phyloP scores from a whole-genome alignment of 2,888 invertebrate species.

The Crossocerus cetratus region DNA sequence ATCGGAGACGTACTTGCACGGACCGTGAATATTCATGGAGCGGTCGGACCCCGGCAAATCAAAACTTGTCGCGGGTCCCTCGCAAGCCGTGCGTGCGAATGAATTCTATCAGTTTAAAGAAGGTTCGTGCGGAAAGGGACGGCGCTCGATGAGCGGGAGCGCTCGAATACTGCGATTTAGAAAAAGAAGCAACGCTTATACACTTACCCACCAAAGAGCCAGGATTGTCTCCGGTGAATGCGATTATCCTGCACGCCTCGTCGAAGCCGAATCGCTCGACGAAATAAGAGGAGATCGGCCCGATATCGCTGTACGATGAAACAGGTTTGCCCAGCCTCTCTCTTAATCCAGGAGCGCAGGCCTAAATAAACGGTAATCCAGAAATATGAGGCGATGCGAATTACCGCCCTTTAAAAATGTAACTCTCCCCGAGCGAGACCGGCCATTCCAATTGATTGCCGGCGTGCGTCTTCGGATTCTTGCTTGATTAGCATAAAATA shows the following conservation, averaged over 20 bases:
- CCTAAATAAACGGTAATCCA: constrained; percentile 76
- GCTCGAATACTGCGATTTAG: too few species aligned
- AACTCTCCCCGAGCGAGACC: background rate
- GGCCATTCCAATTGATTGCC: too few species aligned
- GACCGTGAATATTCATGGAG: constrained; percentile 32
- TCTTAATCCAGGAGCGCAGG: constrained; percentile 86
- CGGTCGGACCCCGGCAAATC: background rate
- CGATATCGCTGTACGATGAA: constrained; percentile 84
- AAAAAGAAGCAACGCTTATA: background rate
- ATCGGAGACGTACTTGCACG: constrained; percentile 8
- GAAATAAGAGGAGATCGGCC: constrained; percentile 87
- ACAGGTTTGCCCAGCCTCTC: constrained; percentile 87
- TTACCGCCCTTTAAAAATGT: constrained; percentile 3
- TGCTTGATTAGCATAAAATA: background rate
- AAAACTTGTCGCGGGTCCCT: constrained; percentile 10
- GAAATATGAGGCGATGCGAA: constrained; percentile 7
- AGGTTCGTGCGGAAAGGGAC: constrained; percentile 1
- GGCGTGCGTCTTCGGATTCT: too few species aligned
- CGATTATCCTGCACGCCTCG: constrained; percentile 87
- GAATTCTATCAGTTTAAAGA: constrained; percentile 6
- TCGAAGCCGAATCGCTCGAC: constrained; percentile 92
- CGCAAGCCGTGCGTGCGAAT: constrained; percentile 23
- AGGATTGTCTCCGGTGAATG: constrained; percentile 98
- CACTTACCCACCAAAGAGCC: constrained; percentile 86
- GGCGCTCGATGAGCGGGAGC: background rate